Base-by-base conservation (phyloP, 2,888 invertebrate genomes). In the Hipparchia semele region DNA sequence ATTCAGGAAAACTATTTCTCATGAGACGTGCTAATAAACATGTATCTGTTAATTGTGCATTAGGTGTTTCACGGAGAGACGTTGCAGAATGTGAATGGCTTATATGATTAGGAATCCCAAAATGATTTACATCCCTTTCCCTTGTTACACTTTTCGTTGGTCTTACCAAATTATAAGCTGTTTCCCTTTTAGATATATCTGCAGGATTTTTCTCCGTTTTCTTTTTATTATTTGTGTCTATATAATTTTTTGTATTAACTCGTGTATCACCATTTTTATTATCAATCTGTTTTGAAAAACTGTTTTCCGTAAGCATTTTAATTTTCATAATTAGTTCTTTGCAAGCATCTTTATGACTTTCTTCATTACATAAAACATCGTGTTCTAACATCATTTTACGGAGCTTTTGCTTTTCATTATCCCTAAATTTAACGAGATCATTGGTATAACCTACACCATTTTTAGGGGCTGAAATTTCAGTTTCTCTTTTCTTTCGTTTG, bases 381-480 rank as follows among this genome's bases (percentile, higher is more conserved):
- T 92, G 87, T 53, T 88, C 86, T 45, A 83, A 76, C 71, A 94
- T 86, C 1, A 90, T 82, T 74, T 90, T 86, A 81, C 85, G 87
- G 0, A 86, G 89, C 79, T 83, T 85, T 77, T 81, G 79, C 45
- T 86, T 77, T 65, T 88, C 80, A 54, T 82, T 79, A 23, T 87
- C 86, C 68, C 82, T 86, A 39, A 87, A 84, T 73, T 83, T 81
- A 53, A 77, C 72, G n/a, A 69, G 74, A 9, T 68, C 75, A 39
- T 59, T 56, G 4, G 12, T 23, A 39, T 53, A 8, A 13, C 66
- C 23, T 67, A 61, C 51, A 46, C 2, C 46, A 33, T 68, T 54
- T 64, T 74, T 71, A 10, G 53, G 33, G 60, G 46, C 53, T 72
- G 54, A 13, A 49, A 65, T 23, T 23, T 23, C 23, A 46, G 71